Evolutionary conservation across 2,797 vertebrate genomes (phyloP).

Genomic region (Clarias pachynema): DNA sequence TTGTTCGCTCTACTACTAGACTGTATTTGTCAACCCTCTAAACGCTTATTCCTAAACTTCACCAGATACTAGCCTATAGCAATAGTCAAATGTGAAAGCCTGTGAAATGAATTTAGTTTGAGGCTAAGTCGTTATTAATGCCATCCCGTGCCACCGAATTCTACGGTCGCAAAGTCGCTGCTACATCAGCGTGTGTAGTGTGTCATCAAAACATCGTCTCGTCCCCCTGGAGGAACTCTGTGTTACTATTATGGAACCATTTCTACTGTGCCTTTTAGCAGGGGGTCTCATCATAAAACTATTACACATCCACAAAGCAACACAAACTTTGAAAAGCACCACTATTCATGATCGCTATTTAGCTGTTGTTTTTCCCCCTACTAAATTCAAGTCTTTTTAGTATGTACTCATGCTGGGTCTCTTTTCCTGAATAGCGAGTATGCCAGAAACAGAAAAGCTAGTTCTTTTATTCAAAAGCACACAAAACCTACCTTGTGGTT

Average conservation of each 20-base stretch:
- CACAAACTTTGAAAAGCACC: neutral
- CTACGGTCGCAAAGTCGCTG: neutral
- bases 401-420: neutral
- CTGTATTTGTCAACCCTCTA: neutral
- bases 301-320: constrained; percentile 20
- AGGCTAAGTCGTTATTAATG: constrained; percentile 9
- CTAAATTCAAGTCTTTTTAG: neutral
- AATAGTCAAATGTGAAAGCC: neutral
- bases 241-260: constrained; percentile 1
- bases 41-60: neutral
- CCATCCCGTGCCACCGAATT: neutral
- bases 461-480: neutral
- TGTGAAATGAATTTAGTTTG: neutral
- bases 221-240: neutral
- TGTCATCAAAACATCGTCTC: constrained; percentile 11
- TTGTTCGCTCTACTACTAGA: neutral
- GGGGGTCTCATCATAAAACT: constrained; percentile 10
- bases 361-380: neutral
- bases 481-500: neutral
- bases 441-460: neutral
- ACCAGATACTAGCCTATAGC: neutral
- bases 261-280: neutral
- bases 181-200: neutral
- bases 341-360: neutral
- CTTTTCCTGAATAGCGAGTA: neutral